These are phyloP conservation scores for Geophilus truncorum DNA, from an alignment of 2,888 invertebrate species.

Conservation along the genomic window DNA sequence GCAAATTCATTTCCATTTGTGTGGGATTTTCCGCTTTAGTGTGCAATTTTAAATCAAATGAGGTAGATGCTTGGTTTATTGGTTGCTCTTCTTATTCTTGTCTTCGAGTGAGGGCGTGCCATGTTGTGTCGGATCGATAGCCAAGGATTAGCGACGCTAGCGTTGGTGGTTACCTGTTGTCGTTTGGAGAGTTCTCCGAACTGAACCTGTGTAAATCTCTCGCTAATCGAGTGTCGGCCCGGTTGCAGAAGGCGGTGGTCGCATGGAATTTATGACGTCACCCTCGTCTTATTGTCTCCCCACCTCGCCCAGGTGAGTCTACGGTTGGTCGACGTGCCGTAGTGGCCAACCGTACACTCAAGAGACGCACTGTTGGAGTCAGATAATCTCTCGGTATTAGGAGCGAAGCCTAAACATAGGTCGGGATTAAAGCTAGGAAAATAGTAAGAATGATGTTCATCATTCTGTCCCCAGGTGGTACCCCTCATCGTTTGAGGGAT, in stretches of 20 bases:
- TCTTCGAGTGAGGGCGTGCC: not conserved
- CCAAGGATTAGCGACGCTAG: not conserved
- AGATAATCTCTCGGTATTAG: not conserved
- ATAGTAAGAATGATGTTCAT: conserved; percentile 9
- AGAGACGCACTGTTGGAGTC: not conserved
- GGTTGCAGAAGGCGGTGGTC: not conserved
- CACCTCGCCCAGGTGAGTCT: not conserved
- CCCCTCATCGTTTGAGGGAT: conserved; percentile 20
- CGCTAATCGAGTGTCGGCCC: conserved; percentile 15
- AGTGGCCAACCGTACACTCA: not conserved
- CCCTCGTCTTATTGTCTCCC: not conserved
- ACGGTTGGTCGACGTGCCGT: not conserved
- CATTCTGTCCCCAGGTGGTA: conserved; percentile 18
- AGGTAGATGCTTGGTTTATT: not conserved
- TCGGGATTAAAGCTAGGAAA: conserved; percentile 12
- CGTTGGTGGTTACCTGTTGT: not conserved
- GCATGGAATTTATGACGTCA: not conserved
- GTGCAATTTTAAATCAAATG: not conserved
- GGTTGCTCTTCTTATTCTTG: not conserved
- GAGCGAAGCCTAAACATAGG: conserved; percentile 25
- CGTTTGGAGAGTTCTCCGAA: not conserved
- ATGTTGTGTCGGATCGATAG: not conserved
- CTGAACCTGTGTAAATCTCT: conserved; percentile 24
- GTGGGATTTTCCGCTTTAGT: not conserved
- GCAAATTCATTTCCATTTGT: not conserved